Base-by-base conservation (phyloP, 2,888 invertebrate genomes). In the Plagodis dolabraria region DNA sequence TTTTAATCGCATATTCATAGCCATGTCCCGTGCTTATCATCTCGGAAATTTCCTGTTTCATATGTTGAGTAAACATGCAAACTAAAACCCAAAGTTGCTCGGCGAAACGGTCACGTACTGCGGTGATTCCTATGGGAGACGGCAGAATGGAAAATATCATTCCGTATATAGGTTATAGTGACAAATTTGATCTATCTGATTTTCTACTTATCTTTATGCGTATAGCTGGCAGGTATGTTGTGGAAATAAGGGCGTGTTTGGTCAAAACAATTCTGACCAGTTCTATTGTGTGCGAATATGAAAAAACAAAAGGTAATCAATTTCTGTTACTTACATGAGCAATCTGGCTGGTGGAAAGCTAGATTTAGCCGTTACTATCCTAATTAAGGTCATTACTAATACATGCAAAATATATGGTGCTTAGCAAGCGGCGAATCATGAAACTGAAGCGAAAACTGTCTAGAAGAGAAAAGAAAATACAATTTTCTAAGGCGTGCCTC, bases 61-160 rank as follows among this genome's bases (percentile, higher is more conserved):
- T 73, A 67, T 61, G 48, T 61, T 63, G 48, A 59, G 66, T 67
- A 70, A 71, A 72, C 69, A 72, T 49, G 60, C 57, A 57, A 75
- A 73, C 69, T 70, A 70, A 67, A 69, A 67, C 65, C 63, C 65
- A 68, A 77, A 74, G 63, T 75, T 74, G 48, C 47, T 22, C 48
- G 51, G 48, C 62, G 63, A 63, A 60, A 70, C 63, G 61, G 70
- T 71, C 75, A 74, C 71, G 72, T 69, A 64, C 64, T 34, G 60
- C 10, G 50, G 51, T 53, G 46, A 33, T 53, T 60, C 68, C 58
- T 38, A 53, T 52, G 67, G 64, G 65, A 54, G 22, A 33, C 57
- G 22, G 40, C 49, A 47, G n/a, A 38, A 22, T 5, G 9, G 7
- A 33, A 50, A 50, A 50, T 53, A 53, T 9, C 44, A 42, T 33